Evolutionary conservation across 2,888 invertebrate species (phyloP), one percentile per base, ranked within the genome.

Genomic region (Callyntrura guangdongensis): DNA sequence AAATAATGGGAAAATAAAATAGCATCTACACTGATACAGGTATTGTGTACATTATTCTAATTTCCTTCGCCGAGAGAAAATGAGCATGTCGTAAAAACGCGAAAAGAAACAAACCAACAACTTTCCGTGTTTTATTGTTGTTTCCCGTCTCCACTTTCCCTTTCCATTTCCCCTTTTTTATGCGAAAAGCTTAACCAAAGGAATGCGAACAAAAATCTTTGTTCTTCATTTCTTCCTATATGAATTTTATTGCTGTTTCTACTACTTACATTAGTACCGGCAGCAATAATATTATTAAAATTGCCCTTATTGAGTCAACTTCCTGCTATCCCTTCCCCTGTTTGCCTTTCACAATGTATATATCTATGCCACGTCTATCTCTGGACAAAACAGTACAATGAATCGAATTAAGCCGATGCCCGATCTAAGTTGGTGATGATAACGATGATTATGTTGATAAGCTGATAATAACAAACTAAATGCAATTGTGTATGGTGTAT

Each of bases 91-190:
- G 64, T 89, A 83, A 89, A 89, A 89, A 89, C 25, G 14, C 83
- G 89, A 64, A 59, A 22, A 67, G 82, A 83, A 83, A 72, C 88
- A 83, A 82, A 72, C 88, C 89, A 89, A 89, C 89, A 89, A 89
- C 83, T 82, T 82, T 88, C 69, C 59, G 45, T 89, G 83, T 83
- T 89, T 89, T 89, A 89, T 89, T 89, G 83, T 89, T 89, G 89
- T 89, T 89, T 85, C 85, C 67, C 59, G 72, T 27, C 2, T 36
- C 3, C 67, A 22, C 17, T 82, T 47, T 82, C 11, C 84, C 53
- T 67, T 53, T 22, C 2, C 25, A 36, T 61, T 61, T 25, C 61
- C 11, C 64, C 61, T 82, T 74, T 25, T 36, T 17, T 49, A 49
- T 49, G 22, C 22, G 14, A 67, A 17, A 45, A 72, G 47, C n/a